phyloP scores from a whole-genome alignment of 2,888 invertebrate species.

The Bembecia ichneumoniformis region DNA sequence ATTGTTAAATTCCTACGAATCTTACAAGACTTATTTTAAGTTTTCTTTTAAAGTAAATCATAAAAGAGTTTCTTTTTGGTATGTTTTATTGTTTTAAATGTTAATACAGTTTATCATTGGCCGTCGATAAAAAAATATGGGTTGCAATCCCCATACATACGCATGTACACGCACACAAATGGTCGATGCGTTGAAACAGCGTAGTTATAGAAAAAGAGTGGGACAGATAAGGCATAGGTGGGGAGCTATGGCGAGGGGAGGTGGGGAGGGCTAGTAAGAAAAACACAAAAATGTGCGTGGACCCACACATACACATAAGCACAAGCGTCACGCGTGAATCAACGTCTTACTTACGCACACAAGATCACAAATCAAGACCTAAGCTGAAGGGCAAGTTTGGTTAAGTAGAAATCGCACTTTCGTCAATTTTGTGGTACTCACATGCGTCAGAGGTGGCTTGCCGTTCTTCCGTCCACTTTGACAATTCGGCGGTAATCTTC shows the following conservation, averaged over 20 bases:
- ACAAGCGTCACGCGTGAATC: slow-evolving; percentile 20
- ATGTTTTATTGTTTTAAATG: too few species aligned
- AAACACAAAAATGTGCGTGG: slow-evolving; percentile 67
- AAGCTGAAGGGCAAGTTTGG: slow-evolving; percentile 48
- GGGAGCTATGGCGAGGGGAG: slow-evolving; percentile 47
- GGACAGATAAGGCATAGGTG: slow-evolving; percentile 62
- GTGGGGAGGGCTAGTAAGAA: slow-evolving; percentile 48
- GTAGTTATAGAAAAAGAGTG: slow-evolving; percentile 67
- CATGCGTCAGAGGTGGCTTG: slow-evolving; percentile 70
- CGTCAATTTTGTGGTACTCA: slow-evolving; percentile 31
- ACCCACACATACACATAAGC: slow-evolving; percentile 44
- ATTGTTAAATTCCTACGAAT: too few species aligned
- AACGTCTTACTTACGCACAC: slow-evolving; percentile 38
- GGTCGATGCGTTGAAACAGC: slow-evolving; percentile 26
- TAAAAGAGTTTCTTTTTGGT: slow-evolving; percentile 22
- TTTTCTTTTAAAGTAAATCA: background rate
- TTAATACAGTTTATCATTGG: slow-evolving; percentile 38
- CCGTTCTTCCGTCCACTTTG: slow-evolving; percentile 70
- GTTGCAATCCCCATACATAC: slow-evolving; percentile 64
- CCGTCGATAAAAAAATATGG: slow-evolving; percentile 65
- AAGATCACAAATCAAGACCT: slow-evolving; percentile 29
- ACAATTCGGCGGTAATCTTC: slow-evolving; percentile 70
- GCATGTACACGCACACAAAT: slow-evolving; percentile 36
- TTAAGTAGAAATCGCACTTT: slow-evolving; percentile 3
- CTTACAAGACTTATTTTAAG: too few species aligned